Evolutionary conservation across 2,888 invertebrate species (phyloP), one percentile per base, ranked within the genome.

Genomic region (Iselma pallidipennis): DNA sequence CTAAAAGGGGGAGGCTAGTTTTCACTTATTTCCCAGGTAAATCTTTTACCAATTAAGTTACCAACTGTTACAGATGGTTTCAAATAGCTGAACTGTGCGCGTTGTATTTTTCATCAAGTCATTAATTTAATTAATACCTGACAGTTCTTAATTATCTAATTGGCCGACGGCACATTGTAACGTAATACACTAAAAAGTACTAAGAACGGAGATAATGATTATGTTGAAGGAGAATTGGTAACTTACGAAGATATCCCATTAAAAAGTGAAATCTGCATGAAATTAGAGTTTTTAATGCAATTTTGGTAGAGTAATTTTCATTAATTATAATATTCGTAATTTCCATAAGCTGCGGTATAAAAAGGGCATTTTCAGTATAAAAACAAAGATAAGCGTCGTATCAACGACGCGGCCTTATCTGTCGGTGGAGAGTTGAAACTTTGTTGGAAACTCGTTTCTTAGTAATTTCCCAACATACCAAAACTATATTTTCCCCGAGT

Each of bases 401-500:
- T 62, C 57, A 54, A 55, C 37, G 51, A 29, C 59, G 48, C 62
- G 48, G 59, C 42, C 59, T 63, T 63, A 63, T 63, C 63, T 63
- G 59, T 55, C 50, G 55, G 52, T 33, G 49, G 53, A 62, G 45
- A 61, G 61, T 56, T 59, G 59, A 66, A 73, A 73, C 70, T 71
- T 72, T 72, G 70, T 73, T 70, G 69, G 63, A 73, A 74, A 73
- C 72, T 73, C 72, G 69, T 74, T 71, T 70, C 70, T 71, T 66
- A 68, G 72, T 74, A 74, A 74, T 74, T 74, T 73, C 70, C 72
- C 72, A 73, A 73, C 71, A 74, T 71, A 70, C 73, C 72, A 71
- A 71, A 74, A 73, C 72, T 74, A 72, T 73, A 73, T 72, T 73
- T 72, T 70, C 45, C 70, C 65, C 65, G 69, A 73, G 70, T 71